phyloP scores from a whole-genome alignment of 2,888 invertebrate genomes.

The Andrena praecox region DNA sequence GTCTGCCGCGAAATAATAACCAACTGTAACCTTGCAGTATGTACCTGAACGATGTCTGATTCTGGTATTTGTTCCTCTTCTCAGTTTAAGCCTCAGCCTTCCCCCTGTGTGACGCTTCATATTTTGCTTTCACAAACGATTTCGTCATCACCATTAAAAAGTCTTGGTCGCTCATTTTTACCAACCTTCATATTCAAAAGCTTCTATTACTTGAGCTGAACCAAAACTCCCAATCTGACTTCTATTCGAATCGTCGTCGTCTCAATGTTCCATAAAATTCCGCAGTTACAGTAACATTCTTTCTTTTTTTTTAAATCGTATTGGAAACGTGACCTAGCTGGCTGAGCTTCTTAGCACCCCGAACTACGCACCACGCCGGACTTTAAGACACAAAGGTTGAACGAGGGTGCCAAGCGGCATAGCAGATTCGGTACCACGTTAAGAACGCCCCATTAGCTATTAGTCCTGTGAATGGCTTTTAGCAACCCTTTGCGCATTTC shows the following conservation, averaged over 20 bases:
- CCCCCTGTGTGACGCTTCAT: constrained; percentile 4
- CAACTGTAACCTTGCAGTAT: constrained; percentile 29
- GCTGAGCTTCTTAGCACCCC: constrained; percentile 11
- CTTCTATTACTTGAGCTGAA: no score
- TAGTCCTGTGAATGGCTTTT: constrained; percentile 75
- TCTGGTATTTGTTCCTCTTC: constrained; percentile 39
- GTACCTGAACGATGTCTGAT: constrained; percentile 39
- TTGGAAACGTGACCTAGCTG: not conserved
- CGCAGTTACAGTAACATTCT: not conserved
- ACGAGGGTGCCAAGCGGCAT: constrained; percentile 37
- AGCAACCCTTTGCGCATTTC: constrained; percentile 78
- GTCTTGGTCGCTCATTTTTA: no score
- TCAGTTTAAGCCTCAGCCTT: constrained; percentile 12
- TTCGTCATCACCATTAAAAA: no score
- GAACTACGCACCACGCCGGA: not conserved
- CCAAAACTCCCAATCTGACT: not conserved
- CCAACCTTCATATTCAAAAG: no score
- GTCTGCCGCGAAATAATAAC: constrained; percentile 41
- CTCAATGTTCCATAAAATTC: not conserved
- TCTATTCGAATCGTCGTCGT: not conserved
- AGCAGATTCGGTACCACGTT: constrained; percentile 54
- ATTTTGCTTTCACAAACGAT: not conserved
- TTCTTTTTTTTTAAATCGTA: not conserved
- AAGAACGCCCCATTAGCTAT: constrained; percentile 74
- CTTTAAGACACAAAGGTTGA: constrained; percentile 47